phyloP scores from a whole-genome alignment of 2,797 vertebrate genomes.

The Siniperca undulata region DNA sequence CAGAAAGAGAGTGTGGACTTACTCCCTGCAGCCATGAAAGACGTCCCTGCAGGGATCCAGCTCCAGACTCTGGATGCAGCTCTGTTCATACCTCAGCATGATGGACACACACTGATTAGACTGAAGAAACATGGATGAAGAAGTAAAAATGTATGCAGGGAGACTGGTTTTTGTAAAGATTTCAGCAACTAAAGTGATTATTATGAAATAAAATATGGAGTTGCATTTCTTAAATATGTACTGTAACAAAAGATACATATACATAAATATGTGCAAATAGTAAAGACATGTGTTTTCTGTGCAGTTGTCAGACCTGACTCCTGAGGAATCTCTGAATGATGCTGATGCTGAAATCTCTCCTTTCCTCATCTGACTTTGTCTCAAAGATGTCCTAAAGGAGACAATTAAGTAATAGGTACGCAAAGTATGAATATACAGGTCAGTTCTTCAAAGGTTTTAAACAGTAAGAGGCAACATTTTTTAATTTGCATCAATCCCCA shows the following conservation, averaged over 20 bases:
- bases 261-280: not conserved
- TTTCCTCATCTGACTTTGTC: slow-evolving; percentile 80
- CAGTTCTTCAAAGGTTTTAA: not conserved
- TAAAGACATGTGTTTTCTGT: not conserved
- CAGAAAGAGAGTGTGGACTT: slow-evolving; percentile 50
- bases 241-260: not conserved
- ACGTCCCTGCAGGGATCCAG: slow-evolving; percentile 78
- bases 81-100: slow-evolving; percentile 59
- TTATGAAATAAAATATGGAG: not conserved
- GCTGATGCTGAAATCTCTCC: slow-evolving; percentile 77
- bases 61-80: slow-evolving; percentile 77
- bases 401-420: not conserved
- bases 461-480: not conserved
- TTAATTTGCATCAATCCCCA: not conserved
- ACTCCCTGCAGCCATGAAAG: slow-evolving; percentile 85
- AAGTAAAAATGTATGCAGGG: not conserved
- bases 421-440: not conserved
- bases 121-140: slow-evolving; percentile 66
- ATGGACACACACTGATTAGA: slow-evolving; percentile 77
- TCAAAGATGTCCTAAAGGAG: slow-evolving; percentile 84
- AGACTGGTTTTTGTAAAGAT: not conserved
- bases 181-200: not conserved
- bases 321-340: slow-evolving; percentile 84
- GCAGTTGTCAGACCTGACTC: slow-evolving; percentile 73
- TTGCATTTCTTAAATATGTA: not conserved